Conservation (phyloP, 2,888 invertebrate species). For the Argynnis bischoffii region DNA sequence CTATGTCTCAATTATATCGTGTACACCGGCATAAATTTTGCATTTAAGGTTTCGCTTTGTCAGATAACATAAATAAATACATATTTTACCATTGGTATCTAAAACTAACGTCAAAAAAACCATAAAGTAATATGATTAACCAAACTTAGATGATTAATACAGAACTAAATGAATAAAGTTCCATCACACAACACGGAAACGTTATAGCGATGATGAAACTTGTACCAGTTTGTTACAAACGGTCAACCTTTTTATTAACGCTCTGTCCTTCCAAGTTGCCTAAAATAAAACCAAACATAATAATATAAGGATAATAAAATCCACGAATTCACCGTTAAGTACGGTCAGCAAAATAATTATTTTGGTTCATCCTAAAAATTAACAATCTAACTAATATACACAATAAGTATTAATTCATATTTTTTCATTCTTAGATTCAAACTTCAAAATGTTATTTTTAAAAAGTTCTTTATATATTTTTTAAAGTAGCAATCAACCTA, state of each 20-base stretch:
- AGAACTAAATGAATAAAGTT: neutral
- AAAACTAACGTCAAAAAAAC: conserved; percentile 2
- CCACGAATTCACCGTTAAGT: conserved; percentile 38
- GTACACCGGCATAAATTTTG: no score
- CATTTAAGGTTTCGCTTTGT: no score
- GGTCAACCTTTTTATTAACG: conserved; percentile 37
- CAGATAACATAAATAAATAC: no score
- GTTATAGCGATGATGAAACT: conserved; percentile 16
- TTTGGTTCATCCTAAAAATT: no score
- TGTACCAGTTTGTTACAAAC: conserved; percentile 31
- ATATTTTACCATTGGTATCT: neutral
- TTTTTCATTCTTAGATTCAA: no score
- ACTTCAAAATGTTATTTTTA: no score
- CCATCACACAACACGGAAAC: conserved; percentile 11
- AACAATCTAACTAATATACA: no score
- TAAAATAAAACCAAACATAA: conserved; percentile 36
- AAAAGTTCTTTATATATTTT: no score
- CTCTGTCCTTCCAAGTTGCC: conserved; percentile 28
- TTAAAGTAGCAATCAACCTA: no score
- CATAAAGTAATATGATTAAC: neutral
- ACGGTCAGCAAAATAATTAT: conserved; percentile 1
- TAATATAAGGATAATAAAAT: conserved; percentile 41
- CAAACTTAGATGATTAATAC: conserved; percentile 2
- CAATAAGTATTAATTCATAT: no score
- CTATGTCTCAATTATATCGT: no score